These are phyloP conservation scores for Dunckerocampus dactyliophorus DNA, from an alignment of 2,113 vertebrate genomes.

Conservation along the genomic window DNA sequence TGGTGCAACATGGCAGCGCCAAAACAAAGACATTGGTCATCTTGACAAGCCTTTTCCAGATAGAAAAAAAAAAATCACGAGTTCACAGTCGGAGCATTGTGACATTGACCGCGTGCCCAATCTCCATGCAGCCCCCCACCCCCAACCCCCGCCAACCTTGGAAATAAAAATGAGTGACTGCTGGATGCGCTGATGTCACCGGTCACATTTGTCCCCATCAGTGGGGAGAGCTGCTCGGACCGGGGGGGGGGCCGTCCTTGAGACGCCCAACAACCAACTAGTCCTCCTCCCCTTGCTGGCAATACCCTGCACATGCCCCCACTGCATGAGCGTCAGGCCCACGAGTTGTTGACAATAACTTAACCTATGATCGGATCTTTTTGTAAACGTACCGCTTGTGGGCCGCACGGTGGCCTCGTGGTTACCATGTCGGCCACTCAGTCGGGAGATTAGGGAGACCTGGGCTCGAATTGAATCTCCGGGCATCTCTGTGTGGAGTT, in stretches of 20 bases:
- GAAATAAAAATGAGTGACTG: constrained; percentile 77
- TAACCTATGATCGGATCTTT: constrained; percentile 31
- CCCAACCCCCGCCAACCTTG: background rate
- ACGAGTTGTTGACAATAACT: constrained; percentile 35
- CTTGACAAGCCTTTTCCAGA: constrained; percentile 22
- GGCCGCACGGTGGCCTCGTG: too few species aligned
- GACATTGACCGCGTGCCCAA: constrained; percentile 54
- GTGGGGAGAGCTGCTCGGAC: constrained; percentile 56
- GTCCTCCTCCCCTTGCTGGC: constrained; percentile 9
- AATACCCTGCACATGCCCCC: constrained; percentile 25
- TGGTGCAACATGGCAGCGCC: constrained; percentile 16
- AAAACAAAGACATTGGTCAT: constrained; percentile 39
- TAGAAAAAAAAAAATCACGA: constrained; percentile 20
- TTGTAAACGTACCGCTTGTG: too few species aligned
- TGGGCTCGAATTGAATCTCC: too few species aligned
- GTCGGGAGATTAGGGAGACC: too few species aligned
- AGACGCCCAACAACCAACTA: constrained; percentile 42
- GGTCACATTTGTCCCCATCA: constrained; percentile 70
- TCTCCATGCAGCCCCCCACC: constrained; percentile 42
- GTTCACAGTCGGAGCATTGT: constrained; percentile 37
- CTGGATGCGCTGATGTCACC: constrained; percentile 70
- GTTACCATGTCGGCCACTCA: too few species aligned
- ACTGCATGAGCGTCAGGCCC: constrained; percentile 65
- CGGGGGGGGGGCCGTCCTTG: constrained; percentile 72
- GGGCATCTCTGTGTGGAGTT: too few species aligned